Base-by-base conservation (phyloP, 1,140 invertebrate species). In the Drosophila setifemur region DNA sequence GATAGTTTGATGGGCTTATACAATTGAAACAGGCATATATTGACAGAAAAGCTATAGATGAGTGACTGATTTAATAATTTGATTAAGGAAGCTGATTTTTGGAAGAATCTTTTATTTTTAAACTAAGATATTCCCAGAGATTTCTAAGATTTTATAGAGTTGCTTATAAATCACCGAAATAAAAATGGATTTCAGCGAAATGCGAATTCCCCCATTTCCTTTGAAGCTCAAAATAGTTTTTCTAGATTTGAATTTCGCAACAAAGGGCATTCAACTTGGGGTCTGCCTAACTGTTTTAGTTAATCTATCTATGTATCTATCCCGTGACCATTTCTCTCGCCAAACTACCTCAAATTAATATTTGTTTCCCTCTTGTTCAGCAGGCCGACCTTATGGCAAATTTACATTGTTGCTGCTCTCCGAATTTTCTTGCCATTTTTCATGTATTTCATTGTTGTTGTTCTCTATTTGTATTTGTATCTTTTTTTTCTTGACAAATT, bases 401-500 rank as follows among this genome's bases (percentile, higher is more conserved):
- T 55, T 37, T 37, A 37, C 21, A 37, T 12, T 57, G 52, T 54
- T 58, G 54, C n/a, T n/a, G n/a, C n/a, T n/a, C n/a, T 23, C 47
- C 12, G 8, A 49, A 49, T 23, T 49, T 60, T 42, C 25, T 60
- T 60, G 35, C 53, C 25, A 60, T 31, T 60, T 42, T 58, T 57
- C n/a, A 49, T 23, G 26, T 19, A 63, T 57, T 44, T 26, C 12
- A 16, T 12, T 26, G 7, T 44, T 26, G 33, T 12, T 12, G 7
- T 50, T 12, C n/a, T n/a, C n/a, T 16, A 39, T 33, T 11, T 37
- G 19, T 47, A 11, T 33, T 3, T 26, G 9, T 11, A 9, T 11
- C 3, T 25, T 25, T 57, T 61, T 44, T 64, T 67, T 78, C 73
- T 81, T 83, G 73, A 76, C 78, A 81, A 81, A 79, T 79, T 79